phyloP scores from a whole-genome alignment of 1,140 invertebrate species.

The Brachionus calyciflorus region DNA sequence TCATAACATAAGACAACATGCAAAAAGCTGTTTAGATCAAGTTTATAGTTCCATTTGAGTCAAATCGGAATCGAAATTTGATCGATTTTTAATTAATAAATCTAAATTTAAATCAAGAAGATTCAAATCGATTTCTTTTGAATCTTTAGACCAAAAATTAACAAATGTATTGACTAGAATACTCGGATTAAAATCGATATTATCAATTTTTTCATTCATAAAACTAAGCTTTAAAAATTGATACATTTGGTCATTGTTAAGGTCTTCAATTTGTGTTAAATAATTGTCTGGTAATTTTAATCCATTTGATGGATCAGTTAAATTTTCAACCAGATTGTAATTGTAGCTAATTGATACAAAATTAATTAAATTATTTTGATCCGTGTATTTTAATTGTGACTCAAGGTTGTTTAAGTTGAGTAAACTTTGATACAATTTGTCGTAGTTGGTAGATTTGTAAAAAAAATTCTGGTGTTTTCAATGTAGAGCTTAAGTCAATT shows the following conservation, averaged over 20 bases:
- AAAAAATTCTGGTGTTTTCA: neutral
- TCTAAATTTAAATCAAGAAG: neutral
- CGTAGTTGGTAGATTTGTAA: neutral
- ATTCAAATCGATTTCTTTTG: neutral
- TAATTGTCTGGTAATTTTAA: neutral
- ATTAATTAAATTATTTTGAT: neutral
- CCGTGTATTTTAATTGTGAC: neutral
- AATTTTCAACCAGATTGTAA: neutral
- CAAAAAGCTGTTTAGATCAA: no score
- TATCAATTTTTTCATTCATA: no score
- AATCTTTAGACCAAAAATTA: neutral
- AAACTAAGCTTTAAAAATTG: neutral
- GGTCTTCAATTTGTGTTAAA: neutral
- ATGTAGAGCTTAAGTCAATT: no score
- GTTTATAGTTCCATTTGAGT: no score
- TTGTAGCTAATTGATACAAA: neutral
- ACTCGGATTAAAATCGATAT: neutral
- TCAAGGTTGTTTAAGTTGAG: neutral
- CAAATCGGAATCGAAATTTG: neutral
- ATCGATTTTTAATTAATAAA: neutral
- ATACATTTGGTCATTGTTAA: neutral
- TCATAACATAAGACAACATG: no score
- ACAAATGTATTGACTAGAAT: neutral
- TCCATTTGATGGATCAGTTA: neutral
- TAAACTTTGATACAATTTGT: neutral